Evolutionary conservation across 2,113 vertebrate species (phyloP), one percentile per base, ranked within the genome.

Genomic region (Anas platyrhynchos): DNA sequence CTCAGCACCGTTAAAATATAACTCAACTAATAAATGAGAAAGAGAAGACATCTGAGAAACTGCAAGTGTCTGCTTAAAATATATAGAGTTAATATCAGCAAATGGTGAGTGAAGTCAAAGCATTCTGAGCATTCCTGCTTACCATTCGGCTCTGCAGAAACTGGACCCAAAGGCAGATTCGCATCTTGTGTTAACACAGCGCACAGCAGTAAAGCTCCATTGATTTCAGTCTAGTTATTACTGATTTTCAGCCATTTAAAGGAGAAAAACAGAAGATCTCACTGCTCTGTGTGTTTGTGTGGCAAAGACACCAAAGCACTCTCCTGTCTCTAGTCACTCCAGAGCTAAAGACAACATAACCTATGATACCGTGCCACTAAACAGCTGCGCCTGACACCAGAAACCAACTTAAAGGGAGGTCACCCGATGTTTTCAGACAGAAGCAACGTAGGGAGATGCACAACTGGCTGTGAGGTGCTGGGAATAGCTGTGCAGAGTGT

Each of bases 1-100:
- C 96, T 98, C 96, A 97, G 94, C 96, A 91, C 97, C 78, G 61
- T 89, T 97, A 97, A 97, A 96, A 94, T 93, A 91, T 89, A 97
- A 96, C 94, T 95, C 95, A 81, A 89, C 92, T 96, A 95, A 96
- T 96, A 95, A 67, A 92, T 56, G 92, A 89, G 95, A 97, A 96
- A 96, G 94, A 96, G 94, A 81, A 95, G 94, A 85, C 77, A 96
- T 93, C 96, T 98, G 92, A 97, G 96, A 97, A 96, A 93, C 92
- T 97, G 80, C 67, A 89, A 96, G 96, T 97, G 83, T 83, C 89
- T 94, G 74, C 67, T 91, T 82, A 90, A 69, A 94, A 94, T 86
- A 96, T 94, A 96, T 95, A 96, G 96, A 95, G 88, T 90, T 96
- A 97, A 89, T 94, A 89, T 95, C 91, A 94, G 95, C 86, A 85